A percentile compares a stretch with the other conserved stretches of the same genome.
These are phyloP conservation scores for Brachyptera putata DNA, from an alignment of 2,888 invertebrate species.

Conservation along the genomic window DNA sequence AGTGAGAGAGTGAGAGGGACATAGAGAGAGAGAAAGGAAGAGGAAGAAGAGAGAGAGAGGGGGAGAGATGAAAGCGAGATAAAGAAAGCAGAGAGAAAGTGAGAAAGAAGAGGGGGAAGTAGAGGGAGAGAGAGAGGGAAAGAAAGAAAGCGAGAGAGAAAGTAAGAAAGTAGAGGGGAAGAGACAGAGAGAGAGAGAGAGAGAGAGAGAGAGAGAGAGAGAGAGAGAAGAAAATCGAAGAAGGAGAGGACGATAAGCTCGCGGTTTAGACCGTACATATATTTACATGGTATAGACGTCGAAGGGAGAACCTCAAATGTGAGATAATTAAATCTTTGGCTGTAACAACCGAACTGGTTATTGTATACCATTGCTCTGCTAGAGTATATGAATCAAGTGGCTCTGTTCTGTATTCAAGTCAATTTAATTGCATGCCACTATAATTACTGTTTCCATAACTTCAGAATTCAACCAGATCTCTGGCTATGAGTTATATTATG, in stretches of 20 bases:
- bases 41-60: neutral
- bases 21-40: neutral
- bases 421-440: neutral
- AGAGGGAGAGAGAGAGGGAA: no score
- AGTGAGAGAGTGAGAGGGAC: no score
- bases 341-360: neutral
- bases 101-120: neutral
- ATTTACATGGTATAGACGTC: slow-evolving; percentile 6
- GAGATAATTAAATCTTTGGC: slow-evolving; percentile 12
- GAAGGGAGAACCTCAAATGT: neutral
- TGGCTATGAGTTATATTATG: slow-evolving; percentile 1
- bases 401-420: neutral
- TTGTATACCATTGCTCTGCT: neutral
- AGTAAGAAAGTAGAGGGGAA: no score
- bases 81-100: slow-evolving; percentile 1
- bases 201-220: neutral
- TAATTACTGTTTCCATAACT: slow-evolving; percentile 2
- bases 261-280: no score
- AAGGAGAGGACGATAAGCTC: slow-evolving; percentile 1
- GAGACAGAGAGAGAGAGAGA: no score
- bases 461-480: neutral
- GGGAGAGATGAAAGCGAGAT: no score
- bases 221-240: neutral
- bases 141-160: neutral
- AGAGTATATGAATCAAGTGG: no score